These are phyloP conservation scores for Petrolisthes manimaculis DNA, from an alignment of 2,888 invertebrate species.

Conservation along the genomic window DNA sequence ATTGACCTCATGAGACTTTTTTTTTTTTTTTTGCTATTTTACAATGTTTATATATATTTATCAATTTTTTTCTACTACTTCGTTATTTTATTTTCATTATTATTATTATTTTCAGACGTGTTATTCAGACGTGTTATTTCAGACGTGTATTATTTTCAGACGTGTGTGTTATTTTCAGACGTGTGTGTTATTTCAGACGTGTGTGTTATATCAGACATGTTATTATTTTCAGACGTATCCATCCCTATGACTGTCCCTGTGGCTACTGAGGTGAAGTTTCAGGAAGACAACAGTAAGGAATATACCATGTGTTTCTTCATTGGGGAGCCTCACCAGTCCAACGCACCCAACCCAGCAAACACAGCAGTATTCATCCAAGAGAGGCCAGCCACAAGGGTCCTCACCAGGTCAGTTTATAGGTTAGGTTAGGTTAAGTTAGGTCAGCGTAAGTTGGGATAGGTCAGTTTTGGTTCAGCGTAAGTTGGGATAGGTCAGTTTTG, in stretches of 20 bases:
- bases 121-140: background rate
- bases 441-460: too few species aligned
- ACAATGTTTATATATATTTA: too few species aligned
- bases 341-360: constrained; percentile 22
- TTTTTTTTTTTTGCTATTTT: too few species aligned
- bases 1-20: too few species aligned
- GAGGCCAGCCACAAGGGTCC: background rate
- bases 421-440: too few species aligned
- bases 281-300: background rate
- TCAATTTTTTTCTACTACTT: background rate
- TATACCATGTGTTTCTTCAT: constrained; percentile 48
- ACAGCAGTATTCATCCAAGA: constrained; percentile 19
- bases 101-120: background rate
- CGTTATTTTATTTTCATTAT: background rate
- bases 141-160: constrained; percentile 22
- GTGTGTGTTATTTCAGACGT: background rate
- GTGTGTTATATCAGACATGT: background rate
- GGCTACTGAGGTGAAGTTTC: constrained; percentile 27
- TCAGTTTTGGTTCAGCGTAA: too few species aligned
- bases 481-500: too few species aligned
- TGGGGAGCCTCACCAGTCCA: constrained; percentile 23
- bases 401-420: constrained; percentile 39
- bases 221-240: background rate
- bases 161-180: background rate
- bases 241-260: constrained; percentile 43